Evolutionary conservation across 2,797 vertebrate species (phyloP), one percentile per base, ranked within the genome.

Genomic region (Hyperoplus immaculatus): DNA sequence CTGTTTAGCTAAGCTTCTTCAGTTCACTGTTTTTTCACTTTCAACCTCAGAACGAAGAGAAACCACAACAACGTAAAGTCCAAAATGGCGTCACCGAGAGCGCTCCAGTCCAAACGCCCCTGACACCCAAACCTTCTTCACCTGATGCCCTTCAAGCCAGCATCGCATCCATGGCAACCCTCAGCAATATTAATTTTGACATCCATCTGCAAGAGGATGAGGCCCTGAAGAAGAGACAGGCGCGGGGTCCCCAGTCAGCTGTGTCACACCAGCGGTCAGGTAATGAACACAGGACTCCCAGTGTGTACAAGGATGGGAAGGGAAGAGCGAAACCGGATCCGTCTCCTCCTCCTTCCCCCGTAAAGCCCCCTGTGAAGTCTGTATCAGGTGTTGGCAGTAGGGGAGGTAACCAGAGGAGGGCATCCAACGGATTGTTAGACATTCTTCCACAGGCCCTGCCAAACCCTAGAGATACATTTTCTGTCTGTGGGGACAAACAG

Each of bases 161-260:
- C 58, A 66, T 72, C 39, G 88, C 72, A 12, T 96, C 95, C 66
- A 39, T 97, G 88, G 96, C 96, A 80, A 98, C 97, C 1, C n/a
- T 98, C 83, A 98, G 96, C 89, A 95, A 93, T 63, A 95, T 99
- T 74, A 87, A 96, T 80, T 92, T 99, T 87, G 94, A 96, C 87
- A 80, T 98, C 62, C 86, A 93, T 21, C 83, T 84, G 46, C 81
- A 89, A 41, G 69, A 69, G 64, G 92, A 94, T 82, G 89, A 88
- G 70, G 86, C 61, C 18, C 53, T 54, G 49, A 56, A 72, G 15
- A 85, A 79, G 50, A 82, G 43, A 45, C 69, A 78, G 74, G 87
- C 64, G 8, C 90, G 93, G 56, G 57, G 36, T 61, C 72, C 87
- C 8, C 83, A 75, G 68, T 73, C 78, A 58, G 84, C 80, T 49